Evolutionary conservation across 1,140 invertebrate species (phyloP).

Genomic region (Zelostemma sp.): DNA sequence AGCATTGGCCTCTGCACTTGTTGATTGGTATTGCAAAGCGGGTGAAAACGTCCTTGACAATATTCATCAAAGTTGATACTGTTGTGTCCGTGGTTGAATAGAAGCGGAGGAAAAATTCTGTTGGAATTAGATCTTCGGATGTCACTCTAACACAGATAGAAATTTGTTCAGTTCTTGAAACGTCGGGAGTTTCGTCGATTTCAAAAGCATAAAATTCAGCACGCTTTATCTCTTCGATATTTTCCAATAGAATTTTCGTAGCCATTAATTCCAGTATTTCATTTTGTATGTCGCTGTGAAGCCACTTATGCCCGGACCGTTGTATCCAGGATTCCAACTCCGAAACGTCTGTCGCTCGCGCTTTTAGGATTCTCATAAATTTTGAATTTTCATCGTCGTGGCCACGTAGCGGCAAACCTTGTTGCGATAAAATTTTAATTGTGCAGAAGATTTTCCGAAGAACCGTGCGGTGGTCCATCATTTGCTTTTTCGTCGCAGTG

Average conservation of each 20-base stretch:
- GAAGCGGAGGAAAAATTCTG: constrained; percentile 34
- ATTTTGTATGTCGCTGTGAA: constrained; percentile 23
- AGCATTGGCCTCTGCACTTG: constrained; percentile 39
- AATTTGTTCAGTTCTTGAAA: constrained; percentile 22
- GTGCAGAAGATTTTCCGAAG: constrained; percentile 17
- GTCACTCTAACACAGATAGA: constrained; percentile 26
- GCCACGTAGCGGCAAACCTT: constrained; percentile 18
- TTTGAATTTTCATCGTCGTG: constrained; percentile 27
- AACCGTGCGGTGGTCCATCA: constrained; percentile 14
- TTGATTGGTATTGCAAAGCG: constrained; percentile 18
- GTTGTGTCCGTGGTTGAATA: constrained; percentile 22
- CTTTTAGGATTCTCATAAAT: constrained; percentile 15
- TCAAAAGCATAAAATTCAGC: constrained; percentile 1
- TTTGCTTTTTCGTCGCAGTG: constrained; percentile 8
- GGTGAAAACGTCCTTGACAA: constrained; percentile 25
- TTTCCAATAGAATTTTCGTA: constrained; percentile 9
- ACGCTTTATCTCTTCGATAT: constrained; percentile 23
- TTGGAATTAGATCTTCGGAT: constrained; percentile 17
- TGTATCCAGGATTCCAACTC: constrained; percentile 30
- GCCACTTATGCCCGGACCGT: constrained; percentile 25
- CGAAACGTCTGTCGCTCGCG: constrained; percentile 22
- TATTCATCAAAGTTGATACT: constrained; percentile 35
- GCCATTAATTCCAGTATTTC: constrained; percentile 36
- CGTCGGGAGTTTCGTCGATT: constrained; percentile 9
- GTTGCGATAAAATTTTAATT: constrained; percentile 11